Base-by-base conservation (phyloP, 2,888 invertebrate genomes). In the Eristalis arbustorum region DNA sequence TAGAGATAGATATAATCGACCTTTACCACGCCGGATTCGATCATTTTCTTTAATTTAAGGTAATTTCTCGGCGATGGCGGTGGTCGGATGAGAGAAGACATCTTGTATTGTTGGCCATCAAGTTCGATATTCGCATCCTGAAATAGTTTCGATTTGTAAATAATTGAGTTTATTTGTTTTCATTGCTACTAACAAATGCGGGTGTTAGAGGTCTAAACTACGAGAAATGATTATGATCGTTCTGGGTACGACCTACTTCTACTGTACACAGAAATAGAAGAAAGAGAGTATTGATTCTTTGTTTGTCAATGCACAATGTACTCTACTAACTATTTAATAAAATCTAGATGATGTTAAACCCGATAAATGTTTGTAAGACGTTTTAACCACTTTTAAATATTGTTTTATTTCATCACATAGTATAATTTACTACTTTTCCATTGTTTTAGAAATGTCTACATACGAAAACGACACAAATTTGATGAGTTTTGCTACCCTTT, bases 11-110 rank as follows among this genome's bases (percentile, higher is more conserved):
- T 89, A 90, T 92, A 92, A 83, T 90, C 92, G 22, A 91, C 88
- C 87, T 91, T 90, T 81, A 92, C 81, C 63, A 77, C 89, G 73
- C 92, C 92, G 63, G 89, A 89, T 88, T 92, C 92, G 88, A 92
- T 90, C 92, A 92, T 91, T 74, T 90, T 89, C 82, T 91, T 92
- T 40, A 92, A 89, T 56, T 90, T 90, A 80, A 90, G 88, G 88
- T 91, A 92, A 84, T 92, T 91, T 77, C 82, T 90, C 5, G 92
- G 92, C 28, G 91, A 89, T 31, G 92, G 92, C 67, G 92, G 91
- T 31, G 92, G 92, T 18, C 92, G 90, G 28, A 89, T 90, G 87
- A 92, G 88, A 59, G 90, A 85, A 77, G 90, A 89, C 89, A 92
- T 91, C 88, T 89, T 90, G 89, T 91, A 92, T 67, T 91, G 90